Evolutionary conservation across 1,140 invertebrate genomes (phyloP), one percentile per base, ranked within the genome.

Genomic region (Phthorimaea operculella): DNA sequence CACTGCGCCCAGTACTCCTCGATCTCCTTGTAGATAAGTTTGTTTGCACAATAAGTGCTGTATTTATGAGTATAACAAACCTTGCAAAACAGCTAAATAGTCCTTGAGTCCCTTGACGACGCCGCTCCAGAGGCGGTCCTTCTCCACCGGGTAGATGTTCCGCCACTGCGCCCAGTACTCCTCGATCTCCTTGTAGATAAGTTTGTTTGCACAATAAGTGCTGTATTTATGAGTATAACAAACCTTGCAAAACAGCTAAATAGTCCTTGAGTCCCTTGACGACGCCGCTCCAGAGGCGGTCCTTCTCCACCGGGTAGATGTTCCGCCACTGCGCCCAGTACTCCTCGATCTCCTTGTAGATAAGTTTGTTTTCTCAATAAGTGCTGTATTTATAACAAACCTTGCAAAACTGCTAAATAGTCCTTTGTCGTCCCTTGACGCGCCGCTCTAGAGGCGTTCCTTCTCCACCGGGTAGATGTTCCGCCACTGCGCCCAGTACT

Each of bases 321-420:
- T 75, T 74, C 58, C 75, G 78, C 73, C 79, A 82, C 18, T 76
- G 69, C 6, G 55, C 28, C 81, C 81, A 84, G 59, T 84, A 84
- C 17, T 73, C 65, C 16, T 69, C 66, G 52, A 81, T 76, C 63
- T 82, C 81, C 15, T 76, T 70, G 3, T 54, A n/a, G n/a, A n/a
- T n/a, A n/a, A n/a, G n/a, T n/a, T n/a, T n/a, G n/a, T n/a, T n/a
- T n/a, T n/a, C n/a, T n/a, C n/a, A n/a, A n/a, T n/a, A n/a, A n/a
- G n/a, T n/a, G n/a, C n/a, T n/a, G n/a, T n/a, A n/a, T n/a, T n/a
- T n/a, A n/a, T n/a, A n/a, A n/a, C n/a, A n/a, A n/a, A 83, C 79
- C 79, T 72, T 83, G 79, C 60, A 83, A 67, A 51, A 80, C 70
- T 21, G 58, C 58, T 28, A 83, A 63, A 44, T 83, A 83, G 57